Conservation (phyloP, 2,797 vertebrate genomes). For the Clamator glandarius region DNA sequence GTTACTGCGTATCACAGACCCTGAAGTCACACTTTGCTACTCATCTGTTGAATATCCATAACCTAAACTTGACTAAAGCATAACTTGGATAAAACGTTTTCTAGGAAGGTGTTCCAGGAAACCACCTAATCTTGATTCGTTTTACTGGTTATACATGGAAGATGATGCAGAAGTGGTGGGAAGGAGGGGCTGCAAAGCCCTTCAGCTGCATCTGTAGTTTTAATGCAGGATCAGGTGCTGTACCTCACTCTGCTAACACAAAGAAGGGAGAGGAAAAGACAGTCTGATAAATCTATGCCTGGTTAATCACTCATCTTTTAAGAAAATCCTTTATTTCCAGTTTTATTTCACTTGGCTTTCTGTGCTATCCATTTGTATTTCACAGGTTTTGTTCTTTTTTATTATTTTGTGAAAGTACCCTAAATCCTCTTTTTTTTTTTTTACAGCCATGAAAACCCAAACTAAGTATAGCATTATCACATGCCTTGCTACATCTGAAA, state of each 20-base stretch:
- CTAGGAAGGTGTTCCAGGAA: background rate
- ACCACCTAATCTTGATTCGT: background rate
- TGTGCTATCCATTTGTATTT: background rate
- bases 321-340: background rate
- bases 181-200: rapidly evolving
- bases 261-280: background rate
- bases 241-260: background rate
- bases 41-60: background rate
- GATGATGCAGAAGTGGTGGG: background rate
- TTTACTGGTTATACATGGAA: background rate
- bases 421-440: background rate
- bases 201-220: background rate
- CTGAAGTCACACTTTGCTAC: background rate
- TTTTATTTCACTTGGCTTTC: background rate
- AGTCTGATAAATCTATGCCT: background rate
- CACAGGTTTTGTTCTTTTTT: background rate
- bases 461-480: background rate
- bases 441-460: background rate
- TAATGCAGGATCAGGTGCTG: background rate
- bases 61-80: background rate
- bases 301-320: background rate
- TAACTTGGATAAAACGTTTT: background rate
- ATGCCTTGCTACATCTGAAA: background rate
- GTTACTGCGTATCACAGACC: background rate
- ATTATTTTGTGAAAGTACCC: background rate